These are phyloP conservation scores for Rachycentron canadum DNA, from an alignment of 2,797 vertebrate genomes.

Conservation along the genomic window DNA sequence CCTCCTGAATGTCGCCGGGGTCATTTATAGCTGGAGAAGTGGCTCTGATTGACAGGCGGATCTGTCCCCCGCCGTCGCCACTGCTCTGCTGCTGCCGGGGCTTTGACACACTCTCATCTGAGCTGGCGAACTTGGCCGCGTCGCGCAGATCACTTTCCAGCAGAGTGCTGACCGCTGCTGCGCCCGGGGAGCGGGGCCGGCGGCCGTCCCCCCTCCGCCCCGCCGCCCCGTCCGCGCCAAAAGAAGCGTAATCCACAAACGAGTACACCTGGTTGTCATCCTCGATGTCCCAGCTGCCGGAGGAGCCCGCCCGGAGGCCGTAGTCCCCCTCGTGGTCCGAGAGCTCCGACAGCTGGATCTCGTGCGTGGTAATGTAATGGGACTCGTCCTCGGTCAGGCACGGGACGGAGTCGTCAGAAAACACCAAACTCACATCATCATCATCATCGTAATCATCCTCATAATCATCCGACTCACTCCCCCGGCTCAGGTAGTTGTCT, in stretches of 20 bases:
- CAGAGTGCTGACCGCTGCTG: constrained; percentile 83
- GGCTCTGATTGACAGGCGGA: constrained; percentile 96
- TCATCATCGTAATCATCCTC: constrained; percentile 51
- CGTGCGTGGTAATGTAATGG: constrained; percentile 96
- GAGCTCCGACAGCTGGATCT: constrained; percentile 94
- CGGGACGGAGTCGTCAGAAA: constrained; percentile 70
- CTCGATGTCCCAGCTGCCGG: constrained; percentile 90
- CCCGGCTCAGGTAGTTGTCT: constrained; percentile 55
- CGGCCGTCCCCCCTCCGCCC: constrained; percentile 34
- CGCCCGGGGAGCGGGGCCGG: constrained; percentile 39
- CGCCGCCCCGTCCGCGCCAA: constrained; percentile 84
- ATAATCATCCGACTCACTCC: constrained; percentile 65
- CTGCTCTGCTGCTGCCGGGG: constrained; percentile 60
- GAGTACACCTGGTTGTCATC: constrained; percentile 91
- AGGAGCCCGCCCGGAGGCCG: constrained; percentile 88
- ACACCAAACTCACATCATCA: constrained; percentile 64
- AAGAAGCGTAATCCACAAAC: constrained; percentile 92
- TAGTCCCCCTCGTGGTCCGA: constrained; percentile 89
- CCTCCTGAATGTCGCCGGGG: constrained; percentile 86
- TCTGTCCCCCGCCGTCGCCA: constrained; percentile 86
- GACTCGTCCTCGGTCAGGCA: constrained; percentile 85
- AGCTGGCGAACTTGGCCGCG: constrained; percentile 72
- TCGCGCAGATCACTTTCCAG: constrained; percentile 84
- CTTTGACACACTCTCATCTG: constrained; percentile 80
- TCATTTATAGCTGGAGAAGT: constrained; percentile 95